Percentiles rank a stretch among this genome's conserved stretches.
Evolutionary conservation across 1,140 invertebrate species (phyloP).

Genomic region (Leguminivora glycinivorella): DNA sequence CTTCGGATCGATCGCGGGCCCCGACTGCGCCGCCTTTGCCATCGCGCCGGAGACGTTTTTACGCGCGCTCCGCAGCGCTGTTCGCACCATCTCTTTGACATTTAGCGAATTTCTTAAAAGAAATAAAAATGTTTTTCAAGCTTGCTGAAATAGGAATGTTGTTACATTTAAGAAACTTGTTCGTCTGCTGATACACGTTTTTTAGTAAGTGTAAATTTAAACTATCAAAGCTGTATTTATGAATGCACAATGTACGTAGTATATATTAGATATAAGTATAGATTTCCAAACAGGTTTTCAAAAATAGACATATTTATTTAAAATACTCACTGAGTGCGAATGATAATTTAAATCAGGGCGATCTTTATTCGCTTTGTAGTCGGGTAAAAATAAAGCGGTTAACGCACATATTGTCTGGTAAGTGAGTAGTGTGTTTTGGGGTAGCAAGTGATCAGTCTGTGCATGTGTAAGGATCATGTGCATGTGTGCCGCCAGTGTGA

Average conservation of each 20-base stretch:
- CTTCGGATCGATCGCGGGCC: slow-evolving; percentile 31
- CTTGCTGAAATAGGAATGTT: slow-evolving; percentile 44
- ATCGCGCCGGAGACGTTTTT: slow-evolving; percentile 58
- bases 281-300: too few species aligned
- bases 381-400: slow-evolving; percentile 75
- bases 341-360: too few species aligned
- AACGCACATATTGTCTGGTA: slow-evolving; percentile 62
- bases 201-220: slow-evolving; percentile 7
- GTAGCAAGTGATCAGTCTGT: slow-evolving; percentile 52
- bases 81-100: slow-evolving; percentile 60
- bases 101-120: slow-evolving; percentile 56
- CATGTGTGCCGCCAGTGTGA: slow-evolving; percentile 35
- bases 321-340: too few species aligned
- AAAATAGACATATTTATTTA: too few species aligned
- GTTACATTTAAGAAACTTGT: slow-evolving; percentile 36
- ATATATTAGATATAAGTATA: too few species aligned
- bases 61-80: slow-evolving; percentile 56
- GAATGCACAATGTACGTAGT: slow-evolving; percentile 40
- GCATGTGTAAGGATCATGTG: background rate
- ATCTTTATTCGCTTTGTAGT: slow-evolving; percentile 45
- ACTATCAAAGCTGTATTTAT: slow-evolving; percentile 31
- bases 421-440: slow-evolving; percentile 45
- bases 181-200: slow-evolving; percentile 32
- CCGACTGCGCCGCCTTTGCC: slow-evolving; percentile 41
- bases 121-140: slow-evolving; percentile 51